A percentile compares a stretch with the other conserved stretches of the same genome.
These are phyloP conservation scores for Apodemia hepburni DNA, from an alignment of 2,888 invertebrate genomes.

Conservation along the genomic window DNA sequence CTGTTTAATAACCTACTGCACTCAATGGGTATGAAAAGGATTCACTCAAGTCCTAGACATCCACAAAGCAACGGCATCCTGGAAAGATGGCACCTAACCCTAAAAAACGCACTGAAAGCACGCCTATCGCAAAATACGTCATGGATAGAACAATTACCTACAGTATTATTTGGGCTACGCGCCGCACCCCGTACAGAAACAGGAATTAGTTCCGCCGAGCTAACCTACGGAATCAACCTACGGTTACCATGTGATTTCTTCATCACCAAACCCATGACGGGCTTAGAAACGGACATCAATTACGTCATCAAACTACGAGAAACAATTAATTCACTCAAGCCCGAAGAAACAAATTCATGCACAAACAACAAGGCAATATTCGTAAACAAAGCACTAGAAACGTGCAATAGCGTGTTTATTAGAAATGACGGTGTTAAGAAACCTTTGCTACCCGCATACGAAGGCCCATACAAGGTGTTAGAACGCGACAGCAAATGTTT, in stretches of 20 bases:
- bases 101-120: conserved; percentile 8
- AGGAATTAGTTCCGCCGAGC: not conserved
- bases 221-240: conserved; percentile 1
- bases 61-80: conserved; percentile 12
- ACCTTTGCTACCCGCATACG: too few species aligned
- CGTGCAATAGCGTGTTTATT: not conserved
- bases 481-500: too few species aligned
- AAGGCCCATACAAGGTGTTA: too few species aligned
- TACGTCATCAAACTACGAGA: conserved; percentile 1
- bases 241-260: conserved; percentile 1
- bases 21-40: not conserved
- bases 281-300: not conserved
- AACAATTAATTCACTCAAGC: conserved; percentile 1
- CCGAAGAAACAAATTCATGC: not conserved
- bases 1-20: too few species aligned
- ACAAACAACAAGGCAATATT: not conserved
- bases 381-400: not conserved
- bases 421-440: not conserved
- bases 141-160: conserved; percentile 8
- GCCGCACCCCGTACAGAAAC: conserved; percentile 2
- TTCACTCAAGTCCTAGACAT: not conserved
- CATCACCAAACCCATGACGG: not conserved
- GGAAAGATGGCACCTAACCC: not conserved
- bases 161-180: not conserved
- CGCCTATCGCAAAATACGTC: not conserved